phyloP scores from a whole-genome alignment of 2,797 vertebrate species.

The Dendrocincla tyrannina region DNA sequence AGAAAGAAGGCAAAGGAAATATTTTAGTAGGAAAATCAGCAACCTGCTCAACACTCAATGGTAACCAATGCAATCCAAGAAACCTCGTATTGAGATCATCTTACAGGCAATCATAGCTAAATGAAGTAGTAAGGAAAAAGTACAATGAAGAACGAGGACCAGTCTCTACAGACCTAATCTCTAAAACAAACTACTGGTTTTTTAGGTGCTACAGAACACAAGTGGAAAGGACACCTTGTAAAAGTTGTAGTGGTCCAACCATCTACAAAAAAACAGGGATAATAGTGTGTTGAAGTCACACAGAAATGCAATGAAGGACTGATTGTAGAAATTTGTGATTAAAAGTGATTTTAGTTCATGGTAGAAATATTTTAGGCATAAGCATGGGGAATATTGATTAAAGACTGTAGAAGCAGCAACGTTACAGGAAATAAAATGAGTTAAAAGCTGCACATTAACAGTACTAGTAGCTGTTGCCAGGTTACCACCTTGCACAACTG shows the following conservation, averaged over 20 bases:
- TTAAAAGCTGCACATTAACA: background rate
- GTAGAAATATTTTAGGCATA: background rate
- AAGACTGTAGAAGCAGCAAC: background rate
- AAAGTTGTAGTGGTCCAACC: background rate
- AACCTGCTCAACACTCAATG: background rate
- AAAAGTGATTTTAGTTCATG: background rate
- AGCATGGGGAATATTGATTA: background rate
- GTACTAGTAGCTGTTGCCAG: background rate
- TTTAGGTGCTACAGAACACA: background rate
- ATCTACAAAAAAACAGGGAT: background rate
- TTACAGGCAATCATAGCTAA: background rate
- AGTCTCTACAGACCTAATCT: background rate
- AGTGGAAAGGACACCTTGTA: background rate
- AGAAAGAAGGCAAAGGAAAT: background rate
- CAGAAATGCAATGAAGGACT: background rate
- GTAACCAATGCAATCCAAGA: background rate
- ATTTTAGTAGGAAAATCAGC: background rate
- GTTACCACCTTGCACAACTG: background rate
- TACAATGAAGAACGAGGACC: background rate
- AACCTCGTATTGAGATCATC: background rate
- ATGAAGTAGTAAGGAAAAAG: background rate
- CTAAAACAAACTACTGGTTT: background rate
- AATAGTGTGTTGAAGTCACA: background rate
- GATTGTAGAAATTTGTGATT: background rate
- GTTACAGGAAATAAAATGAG: background rate